Base-by-base conservation (phyloP, 2,888 invertebrate genomes). In the Argynnis bischoffii region DNA sequence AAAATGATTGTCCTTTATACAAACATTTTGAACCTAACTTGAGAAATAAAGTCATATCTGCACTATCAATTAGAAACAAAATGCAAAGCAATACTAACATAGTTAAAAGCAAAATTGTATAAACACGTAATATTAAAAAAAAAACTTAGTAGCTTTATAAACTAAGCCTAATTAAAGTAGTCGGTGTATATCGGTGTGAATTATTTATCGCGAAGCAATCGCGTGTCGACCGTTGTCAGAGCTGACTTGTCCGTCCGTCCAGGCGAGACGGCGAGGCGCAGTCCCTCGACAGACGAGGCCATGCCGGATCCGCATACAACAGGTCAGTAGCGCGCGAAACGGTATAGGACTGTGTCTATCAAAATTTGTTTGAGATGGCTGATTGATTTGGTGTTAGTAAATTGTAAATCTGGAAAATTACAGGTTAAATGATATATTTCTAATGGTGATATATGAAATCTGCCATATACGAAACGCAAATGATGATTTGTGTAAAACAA, bases 201-300 rank as follows among this genome's bases (percentile, higher is more conserved):
- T 41, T 66, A 66, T 55, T 66, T 72, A 69, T 74, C 69, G 69
- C 66, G 66, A 61, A 54, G 61, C 50, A 35, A 18, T 61, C 61
- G 61, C 61, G 66, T 75, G 75, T 75, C 74, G 74, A 73, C 74
- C 75, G 76, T 74, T 75, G 75, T 70, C 75, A 72, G 76, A 71
- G 77, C 75, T 73, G 73, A 74, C 75, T 73, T 71, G 74, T 72
- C 71, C 72, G 76, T 75, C 78, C 83, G 79, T 89, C 75, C 89
- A 95, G 95, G 95, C 94, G 94, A 95, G 92, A 94, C 94, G 91
- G 93, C 94, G 84, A 84, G 93, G 90, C 86, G 93, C 92, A 94
- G 94, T 89, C 95, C 95, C 81, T 93, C 95, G 88, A 94, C 95
- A 83, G 95, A 95, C 89, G 95, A 95, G 88, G 94, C 94, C 79